These are phyloP conservation scores for Lydus trimaculatus DNA, from an alignment of 2,888 invertebrate species.

Conservation along the genomic window DNA sequence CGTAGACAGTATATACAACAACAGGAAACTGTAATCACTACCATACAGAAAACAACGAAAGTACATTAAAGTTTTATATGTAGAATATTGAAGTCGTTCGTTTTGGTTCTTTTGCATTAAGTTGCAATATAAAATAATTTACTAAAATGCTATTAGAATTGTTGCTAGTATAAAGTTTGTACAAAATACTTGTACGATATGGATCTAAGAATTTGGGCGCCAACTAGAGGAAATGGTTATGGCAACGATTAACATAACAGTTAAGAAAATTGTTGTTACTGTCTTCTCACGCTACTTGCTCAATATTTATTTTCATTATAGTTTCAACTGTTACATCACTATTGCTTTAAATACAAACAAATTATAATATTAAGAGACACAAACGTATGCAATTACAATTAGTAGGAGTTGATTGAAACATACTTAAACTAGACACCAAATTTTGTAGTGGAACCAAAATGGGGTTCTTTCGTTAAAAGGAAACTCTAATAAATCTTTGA, in stretches of 20 bases:
- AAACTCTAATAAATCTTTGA: not conserved
- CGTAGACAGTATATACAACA: not conserved
- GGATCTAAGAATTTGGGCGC: constrained; percentile 36
- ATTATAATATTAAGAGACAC: not conserved
- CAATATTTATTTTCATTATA: constrained; percentile 35
- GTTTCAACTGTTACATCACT: not conserved
- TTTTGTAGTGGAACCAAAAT: not conserved
- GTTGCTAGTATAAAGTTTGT: not conserved
- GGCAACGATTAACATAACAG: constrained; percentile 42
- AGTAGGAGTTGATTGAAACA: not conserved
- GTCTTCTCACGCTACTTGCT: constrained; percentile 40
- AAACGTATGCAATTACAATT: not conserved
- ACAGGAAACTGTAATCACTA: not conserved
- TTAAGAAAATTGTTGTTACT: constrained; percentile 34
- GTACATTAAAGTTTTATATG: not conserved
- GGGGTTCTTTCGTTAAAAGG: not conserved
- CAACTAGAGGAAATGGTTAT: constrained; percentile 39
- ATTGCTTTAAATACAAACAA: not conserved
- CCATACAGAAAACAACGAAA: not conserved
- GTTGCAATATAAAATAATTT: not conserved
- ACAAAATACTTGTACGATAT: constrained; percentile 23
- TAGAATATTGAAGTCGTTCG: not conserved
- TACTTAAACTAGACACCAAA: not conserved
- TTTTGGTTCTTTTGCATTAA: not conserved
- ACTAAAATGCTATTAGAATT: not conserved